phyloP scores from a whole-genome alignment of 2,113 vertebrate genomes.

The Aythya baeri region DNA sequence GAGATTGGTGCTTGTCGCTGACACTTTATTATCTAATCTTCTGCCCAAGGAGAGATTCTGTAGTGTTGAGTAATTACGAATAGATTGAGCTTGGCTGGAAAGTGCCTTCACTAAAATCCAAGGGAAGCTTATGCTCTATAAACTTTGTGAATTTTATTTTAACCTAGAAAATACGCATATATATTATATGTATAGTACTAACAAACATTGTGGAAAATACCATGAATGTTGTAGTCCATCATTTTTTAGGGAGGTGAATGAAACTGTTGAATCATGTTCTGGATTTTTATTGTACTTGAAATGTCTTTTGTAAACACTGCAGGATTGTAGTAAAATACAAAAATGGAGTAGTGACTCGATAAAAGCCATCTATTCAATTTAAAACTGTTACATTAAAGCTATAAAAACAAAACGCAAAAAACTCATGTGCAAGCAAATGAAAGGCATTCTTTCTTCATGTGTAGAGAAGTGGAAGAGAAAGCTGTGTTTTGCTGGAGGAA shows the following conservation, averaged over 20 bases:
- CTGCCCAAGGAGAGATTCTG: conserved; percentile 58
- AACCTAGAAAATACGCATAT: background rate
- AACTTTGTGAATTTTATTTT: background rate
- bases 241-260: background rate
- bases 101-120: conserved; percentile 3
- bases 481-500: background rate
- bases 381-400: background rate
- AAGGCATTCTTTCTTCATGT: background rate
- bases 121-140: background rate
- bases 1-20: conserved; percentile 48
- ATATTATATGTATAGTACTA: background rate
- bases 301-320: background rate
- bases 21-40: conserved; percentile 68
- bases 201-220: background rate
- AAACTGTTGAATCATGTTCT: background rate
- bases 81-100: conserved; percentile 12
- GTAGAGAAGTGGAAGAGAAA: background rate
- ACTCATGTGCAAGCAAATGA: background rate
- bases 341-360: background rate
- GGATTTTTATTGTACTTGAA: background rate
- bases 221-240: background rate
- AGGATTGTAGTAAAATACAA: background rate
- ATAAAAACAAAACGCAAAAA: background rate
- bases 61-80: conserved; percentile 55
- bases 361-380: background rate